Percentiles rank a stretch among this genome's conserved stretches.
Evolutionary conservation across 2,113 vertebrate genomes (phyloP).

Genomic region (Bostrychus sinensis): DNA sequence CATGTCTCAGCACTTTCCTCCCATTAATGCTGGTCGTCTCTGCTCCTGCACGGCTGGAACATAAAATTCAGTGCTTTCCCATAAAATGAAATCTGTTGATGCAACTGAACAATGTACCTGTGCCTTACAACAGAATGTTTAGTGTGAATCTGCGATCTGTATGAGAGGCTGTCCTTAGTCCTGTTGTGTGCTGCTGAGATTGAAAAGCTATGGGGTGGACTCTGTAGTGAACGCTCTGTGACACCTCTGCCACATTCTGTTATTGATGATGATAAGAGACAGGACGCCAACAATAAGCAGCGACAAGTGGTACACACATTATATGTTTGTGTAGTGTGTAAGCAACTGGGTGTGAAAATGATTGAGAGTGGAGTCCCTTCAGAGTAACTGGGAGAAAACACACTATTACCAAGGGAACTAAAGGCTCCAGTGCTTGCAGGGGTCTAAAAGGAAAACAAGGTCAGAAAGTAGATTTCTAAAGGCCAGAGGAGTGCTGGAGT

Average conservation of each 20-base stretch:
- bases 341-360: conserved; percentile 11
- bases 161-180: conserved; percentile 2
- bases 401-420: neutral
- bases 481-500: neutral
- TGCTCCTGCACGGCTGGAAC: conserved; percentile 1
- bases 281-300: conserved; percentile 24
- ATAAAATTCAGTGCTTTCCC: conserved; percentile 13
- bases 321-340: neutral
- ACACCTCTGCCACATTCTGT: conserved; percentile 26
- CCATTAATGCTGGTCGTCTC: neutral
- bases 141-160: conserved; percentile 6
- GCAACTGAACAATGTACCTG: neutral
- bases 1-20: conserved; percentile 8
- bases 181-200: conserved; percentile 7
- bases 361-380: conserved; percentile 2
- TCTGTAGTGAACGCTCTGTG: conserved; percentile 21
- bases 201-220: conserved; percentile 19
- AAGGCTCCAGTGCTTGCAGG: neutral
- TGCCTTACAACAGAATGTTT: neutral
- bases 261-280: conserved; percentile 24
- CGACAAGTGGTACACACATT: conserved; percentile 3
- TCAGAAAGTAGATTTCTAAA: conserved; percentile 16
- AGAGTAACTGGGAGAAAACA: conserved; percentile 9
- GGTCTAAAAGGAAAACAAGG: conserved; percentile 23
- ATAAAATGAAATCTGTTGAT: neutral